phyloP scores from a whole-genome alignment of 30 jellyfish, hydroid and myxozoan genomes.

The Hydractinia echinata region DNA sequence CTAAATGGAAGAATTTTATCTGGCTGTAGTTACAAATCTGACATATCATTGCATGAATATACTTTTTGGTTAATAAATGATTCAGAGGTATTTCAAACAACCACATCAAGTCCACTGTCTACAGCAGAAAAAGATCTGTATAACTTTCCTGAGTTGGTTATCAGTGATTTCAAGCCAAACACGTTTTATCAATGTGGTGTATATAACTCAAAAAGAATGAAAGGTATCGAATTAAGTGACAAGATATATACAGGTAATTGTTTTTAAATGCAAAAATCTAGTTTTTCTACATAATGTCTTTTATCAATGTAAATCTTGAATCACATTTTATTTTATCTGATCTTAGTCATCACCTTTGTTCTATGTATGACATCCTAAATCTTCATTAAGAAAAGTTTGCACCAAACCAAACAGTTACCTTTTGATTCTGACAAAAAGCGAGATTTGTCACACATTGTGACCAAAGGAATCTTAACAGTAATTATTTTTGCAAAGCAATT shows the following conservation, averaged over 20 bases:
- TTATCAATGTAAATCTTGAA: no score
- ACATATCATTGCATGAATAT: background rate
- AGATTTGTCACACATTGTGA: no score
- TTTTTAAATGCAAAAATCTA: no score
- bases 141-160: background rate
- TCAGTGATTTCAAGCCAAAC: background rate
- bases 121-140: background rate
- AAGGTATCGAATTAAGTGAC: background rate
- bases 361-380: no score
- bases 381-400: no score
- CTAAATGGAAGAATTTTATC: background rate
- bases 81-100: background rate
- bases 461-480: no score
- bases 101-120: background rate
- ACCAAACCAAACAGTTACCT: no score
- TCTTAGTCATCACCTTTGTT: no score
- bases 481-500: no score
- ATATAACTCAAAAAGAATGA: constrained; percentile 2
- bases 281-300: no score
- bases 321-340: no score
- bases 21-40: constrained; percentile 4
- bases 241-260: background rate
- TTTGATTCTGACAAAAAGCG: no score
- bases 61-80: constrained; percentile 5
- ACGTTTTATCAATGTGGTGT: constrained; percentile 13